A percentile compares a stretch with the other conserved stretches of the same genome.
phyloP scores from a whole-genome alignment of 2,113 vertebrate genomes.

The Mola mola region DNA sequence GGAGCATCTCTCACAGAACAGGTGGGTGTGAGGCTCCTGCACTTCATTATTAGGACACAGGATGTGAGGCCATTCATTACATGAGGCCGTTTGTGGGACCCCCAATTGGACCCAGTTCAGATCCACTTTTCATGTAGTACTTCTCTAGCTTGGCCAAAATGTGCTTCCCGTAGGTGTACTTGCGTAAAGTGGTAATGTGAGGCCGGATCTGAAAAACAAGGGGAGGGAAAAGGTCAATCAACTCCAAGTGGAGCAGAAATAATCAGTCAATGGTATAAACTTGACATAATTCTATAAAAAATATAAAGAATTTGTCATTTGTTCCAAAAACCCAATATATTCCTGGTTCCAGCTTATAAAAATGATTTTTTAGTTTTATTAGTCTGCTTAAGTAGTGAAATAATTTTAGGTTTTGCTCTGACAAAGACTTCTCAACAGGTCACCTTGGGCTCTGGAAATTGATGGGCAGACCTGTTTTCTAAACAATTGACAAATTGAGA shows the following conservation, averaged over 20 bases:
- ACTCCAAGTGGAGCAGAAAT: not conserved
- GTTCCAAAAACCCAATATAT: too few relatives aligned
- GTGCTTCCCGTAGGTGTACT: constrained; percentile 98
- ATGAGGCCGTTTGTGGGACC: constrained; percentile 96
- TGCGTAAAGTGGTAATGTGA: constrained; percentile 96
- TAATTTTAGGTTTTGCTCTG: not conserved
- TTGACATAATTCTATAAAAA: too few relatives aligned
- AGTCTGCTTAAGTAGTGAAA: too few relatives aligned
- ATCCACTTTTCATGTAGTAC: constrained; percentile 98
- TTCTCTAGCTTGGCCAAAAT: constrained; percentile 98
- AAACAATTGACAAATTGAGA: too few relatives aligned
- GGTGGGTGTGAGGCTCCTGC: constrained; percentile 41
- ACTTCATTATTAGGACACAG: constrained; percentile 26
- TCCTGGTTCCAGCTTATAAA: not conserved
- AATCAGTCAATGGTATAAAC: not conserved
- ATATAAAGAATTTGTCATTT: too few relatives aligned
- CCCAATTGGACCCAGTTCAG: constrained; percentile 94
- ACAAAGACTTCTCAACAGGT: too few relatives aligned
- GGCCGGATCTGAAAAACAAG: constrained; percentile 89
- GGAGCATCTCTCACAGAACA: constrained; percentile 62
- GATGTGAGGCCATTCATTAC: constrained; percentile 64
- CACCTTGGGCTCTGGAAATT: too few relatives aligned
- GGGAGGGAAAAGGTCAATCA: not conserved
- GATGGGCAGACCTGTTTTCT: too few relatives aligned
- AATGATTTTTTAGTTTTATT: accelerated